Base-by-base conservation (phyloP, 2,797 vertebrate genomes). In the Syngnathus acus region DNA sequence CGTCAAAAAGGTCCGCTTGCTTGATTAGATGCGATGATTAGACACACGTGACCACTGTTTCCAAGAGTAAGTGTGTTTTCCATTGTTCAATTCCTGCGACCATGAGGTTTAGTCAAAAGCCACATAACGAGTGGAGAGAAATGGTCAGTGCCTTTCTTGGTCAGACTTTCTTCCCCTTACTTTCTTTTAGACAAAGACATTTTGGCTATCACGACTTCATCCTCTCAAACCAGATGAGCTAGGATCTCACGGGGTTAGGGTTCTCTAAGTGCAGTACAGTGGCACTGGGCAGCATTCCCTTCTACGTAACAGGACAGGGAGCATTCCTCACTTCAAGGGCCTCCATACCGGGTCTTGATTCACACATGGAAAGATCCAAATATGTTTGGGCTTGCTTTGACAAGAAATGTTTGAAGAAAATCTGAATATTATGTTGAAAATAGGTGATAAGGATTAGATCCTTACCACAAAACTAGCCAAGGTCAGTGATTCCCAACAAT, bases 211-310 rank as follows among this genome's bases (percentile, higher is more conserved):
- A 48, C 7, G 68, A 50, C 14, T 77, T 45, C 21, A 66, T 23
- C 43, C 61, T 59, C 72, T 60, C 68, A 23, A 39, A 70, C 54
- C n/a, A 69, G 38, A 69, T 37, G 51, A 73, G 71, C 76, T 66
- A 71, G 63, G n/a, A 68, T 72, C 58, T 66, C 51, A 68, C 68
- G 19, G 55, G 79, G 58, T 19, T 71, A 76, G 72, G 71, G 72
- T 68, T 54, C 58, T 66, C 68, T 13, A 67, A 21, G 65, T 16
- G 54, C 71, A 73, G 72, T 58, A 75, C 32, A 32, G 32, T 32
- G 86, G 84, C 82, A 82, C 81, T 62, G 76, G 88, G 86, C 82
- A 82, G 86, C 84, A 89, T 87, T 87, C 84, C 75, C 78, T 38
- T 76, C 74, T 78, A 84, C 19, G 51, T 50, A 70, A 72, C 68